A percentile compares a stretch with the other conserved stretches of the same genome.
Conservation (phyloP, 2,888 invertebrate genomes). For the Scaptomyza cyrtandrae region DNA sequence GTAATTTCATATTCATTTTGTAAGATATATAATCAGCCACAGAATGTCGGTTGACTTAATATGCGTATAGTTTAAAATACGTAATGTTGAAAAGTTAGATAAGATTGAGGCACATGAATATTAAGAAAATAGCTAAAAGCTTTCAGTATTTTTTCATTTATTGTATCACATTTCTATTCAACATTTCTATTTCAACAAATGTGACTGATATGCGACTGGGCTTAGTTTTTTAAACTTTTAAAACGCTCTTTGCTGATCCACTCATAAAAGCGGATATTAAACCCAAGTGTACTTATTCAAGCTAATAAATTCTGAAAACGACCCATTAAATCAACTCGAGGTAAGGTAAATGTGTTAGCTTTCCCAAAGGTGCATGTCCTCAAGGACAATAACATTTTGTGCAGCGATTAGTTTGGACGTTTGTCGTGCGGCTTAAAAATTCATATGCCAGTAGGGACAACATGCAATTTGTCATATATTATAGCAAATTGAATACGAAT, state of each 20-base stretch:
- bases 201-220: too few relatives aligned
- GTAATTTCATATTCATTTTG: not conserved
- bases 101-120: too few relatives aligned
- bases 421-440: constrained; percentile 44
- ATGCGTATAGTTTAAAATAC: too few relatives aligned
- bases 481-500: constrained; percentile 59
- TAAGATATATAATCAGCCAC: not conserved
- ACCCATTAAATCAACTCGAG: not conserved
- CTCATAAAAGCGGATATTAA: not conserved
- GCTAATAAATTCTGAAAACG: constrained; percentile 2
- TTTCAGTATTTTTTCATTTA: too few relatives aligned
- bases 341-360: not conserved
- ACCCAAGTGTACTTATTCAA: constrained; percentile 4
- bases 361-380: constrained; percentile 51
- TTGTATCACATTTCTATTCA: too few relatives aligned
- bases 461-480: constrained; percentile 54
- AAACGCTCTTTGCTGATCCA: not conserved
- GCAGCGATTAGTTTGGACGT: constrained; percentile 19
- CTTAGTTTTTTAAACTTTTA: not conserved
- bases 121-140: too few relatives aligned
- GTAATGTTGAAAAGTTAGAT: too few relatives aligned
- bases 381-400: constrained; percentile 40
- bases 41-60: not conserved
- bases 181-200: too few relatives aligned
- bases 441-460: constrained; percentile 40